phyloP scores from a whole-genome alignment of 2,888 invertebrate genomes.

The Liopterus haemorrhoidalis region DNA sequence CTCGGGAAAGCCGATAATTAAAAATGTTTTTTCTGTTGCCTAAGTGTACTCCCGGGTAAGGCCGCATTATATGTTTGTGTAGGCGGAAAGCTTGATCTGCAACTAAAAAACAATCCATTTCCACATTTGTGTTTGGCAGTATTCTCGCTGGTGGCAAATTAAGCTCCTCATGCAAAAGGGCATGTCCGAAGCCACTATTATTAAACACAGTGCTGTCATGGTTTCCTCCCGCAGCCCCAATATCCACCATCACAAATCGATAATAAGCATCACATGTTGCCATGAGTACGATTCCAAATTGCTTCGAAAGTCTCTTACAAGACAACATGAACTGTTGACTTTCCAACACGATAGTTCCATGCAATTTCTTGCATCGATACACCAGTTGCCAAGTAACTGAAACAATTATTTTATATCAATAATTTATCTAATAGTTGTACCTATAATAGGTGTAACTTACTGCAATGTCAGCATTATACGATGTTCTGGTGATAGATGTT shows the following conservation, averaged over 20 bases:
- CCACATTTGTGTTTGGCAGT: conserved; percentile 19
- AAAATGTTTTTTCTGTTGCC: conserved; percentile 30
- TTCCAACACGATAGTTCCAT: conserved; percentile 5
- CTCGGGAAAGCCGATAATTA: conserved; percentile 36
- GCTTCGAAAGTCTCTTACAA: conserved; percentile 6
- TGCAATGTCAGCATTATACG: no score
- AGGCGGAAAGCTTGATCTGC: conserved; percentile 33
- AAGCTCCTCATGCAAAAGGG: neutral
- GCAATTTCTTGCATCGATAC: conserved; percentile 13
- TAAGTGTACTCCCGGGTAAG: conserved; percentile 33
- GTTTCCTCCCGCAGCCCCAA: conserved; percentile 4
- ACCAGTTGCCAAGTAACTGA: no score
- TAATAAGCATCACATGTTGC: conserved; percentile 2
- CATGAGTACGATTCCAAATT: conserved; percentile 7
- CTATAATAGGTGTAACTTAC: no score
- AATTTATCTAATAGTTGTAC: no score
- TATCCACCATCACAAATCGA: neutral
- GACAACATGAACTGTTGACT: conserved; percentile 2
- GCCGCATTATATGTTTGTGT: conserved; percentile 29
- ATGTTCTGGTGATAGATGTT: no score
- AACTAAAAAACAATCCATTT: conserved; percentile 28
- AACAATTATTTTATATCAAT: no score
- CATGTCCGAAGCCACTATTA: neutral
- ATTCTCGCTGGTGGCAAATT: conserved; percentile 1
- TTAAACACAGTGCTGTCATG: conserved; percentile 7